Conservation (phyloP, 37 sponge, comb jelly and placozoan species). For the Haliclona indistincta region DNA sequence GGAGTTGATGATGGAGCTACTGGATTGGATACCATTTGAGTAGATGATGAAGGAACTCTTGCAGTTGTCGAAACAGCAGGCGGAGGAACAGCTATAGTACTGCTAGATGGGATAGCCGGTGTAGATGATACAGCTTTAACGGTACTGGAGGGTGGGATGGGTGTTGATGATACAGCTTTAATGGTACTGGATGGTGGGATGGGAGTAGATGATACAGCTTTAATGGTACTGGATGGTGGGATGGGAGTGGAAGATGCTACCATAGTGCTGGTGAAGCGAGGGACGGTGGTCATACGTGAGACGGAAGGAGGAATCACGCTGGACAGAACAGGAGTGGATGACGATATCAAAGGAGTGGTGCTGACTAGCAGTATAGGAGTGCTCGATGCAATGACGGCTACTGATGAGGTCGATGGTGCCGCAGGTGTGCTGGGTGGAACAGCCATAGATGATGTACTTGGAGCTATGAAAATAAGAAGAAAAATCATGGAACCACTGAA, state of each 20-base stretch:
- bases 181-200: neutral
- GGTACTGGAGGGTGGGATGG: neutral
- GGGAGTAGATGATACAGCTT: slow-evolving; percentile 4
- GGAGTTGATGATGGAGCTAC: too few relatives aligned
- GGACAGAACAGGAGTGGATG: too few relatives aligned
- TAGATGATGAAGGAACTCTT: neutral
- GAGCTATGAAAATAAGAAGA: neutral
- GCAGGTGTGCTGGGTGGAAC: neutral
- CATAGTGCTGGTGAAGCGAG: neutral
- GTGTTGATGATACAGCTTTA: neutral
- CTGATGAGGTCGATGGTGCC: neutral
- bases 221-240: neutral
- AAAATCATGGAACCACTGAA: too few relatives aligned
- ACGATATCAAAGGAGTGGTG: neutral
- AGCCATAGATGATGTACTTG: neutral
- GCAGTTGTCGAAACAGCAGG: neutral
- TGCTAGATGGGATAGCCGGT: neutral
- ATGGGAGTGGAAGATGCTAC: neutral
- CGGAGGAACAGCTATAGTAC: neutral
- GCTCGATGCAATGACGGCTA: neutral
- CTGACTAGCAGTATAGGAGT: neutral
- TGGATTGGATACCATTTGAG: neutral
- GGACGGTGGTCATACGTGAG: neutral
- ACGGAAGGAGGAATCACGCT: too few relatives aligned
- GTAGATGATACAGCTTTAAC: neutral